phyloP scores from a whole-genome alignment of 2,888 invertebrate species.

The Phragmatobia fuliginosa region DNA sequence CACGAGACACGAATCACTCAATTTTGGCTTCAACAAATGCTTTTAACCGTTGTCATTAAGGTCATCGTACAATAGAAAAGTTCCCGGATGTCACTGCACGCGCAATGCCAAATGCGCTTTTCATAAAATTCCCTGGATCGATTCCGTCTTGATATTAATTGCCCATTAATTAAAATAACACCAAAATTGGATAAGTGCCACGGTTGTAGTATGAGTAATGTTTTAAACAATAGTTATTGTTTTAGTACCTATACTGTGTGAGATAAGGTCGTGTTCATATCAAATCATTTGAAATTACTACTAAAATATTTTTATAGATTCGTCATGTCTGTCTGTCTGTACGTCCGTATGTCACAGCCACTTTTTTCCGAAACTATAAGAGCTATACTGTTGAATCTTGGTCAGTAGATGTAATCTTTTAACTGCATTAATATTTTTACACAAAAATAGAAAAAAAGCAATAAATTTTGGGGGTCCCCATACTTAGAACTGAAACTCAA shows the following conservation, averaged over 20 bases:
- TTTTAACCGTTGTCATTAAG: slow-evolving; percentile 78
- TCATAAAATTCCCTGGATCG: slow-evolving; percentile 54
- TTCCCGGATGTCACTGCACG: slow-evolving; percentile 60
- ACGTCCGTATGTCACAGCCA: no score
- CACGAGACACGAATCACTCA: slow-evolving; percentile 47
- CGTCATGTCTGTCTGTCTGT: no score
- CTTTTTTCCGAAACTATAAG: no score
- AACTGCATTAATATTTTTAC: no score
- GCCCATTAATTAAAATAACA: slow-evolving; percentile 65
- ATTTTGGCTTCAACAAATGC: slow-evolving; percentile 65
- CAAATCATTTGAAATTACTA: not conserved
- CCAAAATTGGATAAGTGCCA: slow-evolving; percentile 68
- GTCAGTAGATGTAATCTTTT: no score
- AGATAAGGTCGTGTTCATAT: not conserved
- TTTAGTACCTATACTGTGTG: not conserved
- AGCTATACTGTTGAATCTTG: no score
- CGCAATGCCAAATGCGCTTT: slow-evolving; percentile 61
- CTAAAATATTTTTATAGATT: not conserved
- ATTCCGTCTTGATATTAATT: slow-evolving; percentile 64
- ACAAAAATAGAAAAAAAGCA: no score
- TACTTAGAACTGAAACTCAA: no score
- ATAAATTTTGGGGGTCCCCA: no score
- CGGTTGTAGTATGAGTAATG: slow-evolving; percentile 42
- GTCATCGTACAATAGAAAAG: slow-evolving; percentile 65
- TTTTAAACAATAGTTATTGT: slow-evolving; percentile 47